A percentile compares a stretch with the other conserved stretches of the same genome.
Conservation (phyloP, 2,113 vertebrate genomes). For the Dicerorhinus sumatrensis region DNA sequence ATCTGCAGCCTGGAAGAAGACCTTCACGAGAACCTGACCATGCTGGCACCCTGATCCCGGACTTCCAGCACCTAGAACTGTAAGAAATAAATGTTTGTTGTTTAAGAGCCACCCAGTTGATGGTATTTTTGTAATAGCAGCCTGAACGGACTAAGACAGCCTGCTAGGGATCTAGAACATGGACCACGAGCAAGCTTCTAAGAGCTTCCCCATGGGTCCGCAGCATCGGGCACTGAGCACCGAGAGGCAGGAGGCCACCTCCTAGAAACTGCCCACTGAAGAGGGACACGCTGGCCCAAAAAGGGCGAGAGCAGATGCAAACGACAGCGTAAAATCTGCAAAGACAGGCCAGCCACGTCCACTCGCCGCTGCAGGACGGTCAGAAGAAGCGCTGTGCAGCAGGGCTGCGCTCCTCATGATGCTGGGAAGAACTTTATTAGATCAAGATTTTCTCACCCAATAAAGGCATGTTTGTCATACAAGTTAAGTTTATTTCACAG, state of each 20-base stretch:
- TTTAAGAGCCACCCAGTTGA: not conserved
- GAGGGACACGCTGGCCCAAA: not conserved
- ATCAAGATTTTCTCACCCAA: not conserved
- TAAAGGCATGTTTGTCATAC: not conserved
- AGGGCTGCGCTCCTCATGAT: fast-evolving
- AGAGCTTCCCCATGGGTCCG: not conserved
- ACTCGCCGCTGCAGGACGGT: fast-evolving
- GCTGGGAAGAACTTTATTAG: fast-evolving
- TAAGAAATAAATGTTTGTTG: not conserved
- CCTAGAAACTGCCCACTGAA: not conserved
- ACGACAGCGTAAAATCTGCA: too few relatives aligned
- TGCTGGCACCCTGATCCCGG: not conserved
- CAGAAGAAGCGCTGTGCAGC: not conserved
- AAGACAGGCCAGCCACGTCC: too few relatives aligned
- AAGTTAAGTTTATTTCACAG: not conserved
- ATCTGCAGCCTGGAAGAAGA: not conserved
- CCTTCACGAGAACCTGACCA: not conserved
- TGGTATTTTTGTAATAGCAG: not conserved
- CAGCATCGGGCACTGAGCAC: fast-evolving
- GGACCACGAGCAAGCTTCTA: fast-evolving
- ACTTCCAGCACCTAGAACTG: not conserved
- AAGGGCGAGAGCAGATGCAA: too few relatives aligned
- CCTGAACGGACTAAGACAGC: not conserved
- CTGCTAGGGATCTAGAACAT: not conserved
- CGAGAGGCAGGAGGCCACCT: not conserved